These are phyloP conservation scores for Cephus cinctus DNA, from an alignment of 1,140 invertebrate species.

Conservation along the genomic window DNA sequence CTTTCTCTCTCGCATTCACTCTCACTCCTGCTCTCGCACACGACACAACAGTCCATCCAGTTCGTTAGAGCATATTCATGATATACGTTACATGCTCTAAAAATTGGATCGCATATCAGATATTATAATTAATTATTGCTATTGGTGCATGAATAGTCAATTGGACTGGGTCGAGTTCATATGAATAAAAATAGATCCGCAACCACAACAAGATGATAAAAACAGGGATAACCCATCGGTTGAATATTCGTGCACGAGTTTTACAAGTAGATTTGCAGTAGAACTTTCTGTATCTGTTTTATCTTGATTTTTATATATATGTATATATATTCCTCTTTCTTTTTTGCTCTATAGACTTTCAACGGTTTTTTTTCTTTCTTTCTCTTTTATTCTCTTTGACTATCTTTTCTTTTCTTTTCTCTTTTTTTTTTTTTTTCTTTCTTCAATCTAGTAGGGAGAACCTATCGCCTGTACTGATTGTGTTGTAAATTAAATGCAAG, in stretches of 20 bases:
- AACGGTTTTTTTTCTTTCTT: constrained; percentile 19
- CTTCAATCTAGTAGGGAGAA: constrained; percentile 9
- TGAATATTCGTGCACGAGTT: constrained; percentile 36
- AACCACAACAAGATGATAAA: too few species aligned
- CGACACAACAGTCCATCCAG: constrained; percentile 41
- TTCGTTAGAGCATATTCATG: constrained; percentile 54
- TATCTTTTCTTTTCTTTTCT: constrained; percentile 14
- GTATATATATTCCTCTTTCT: too few species aligned
- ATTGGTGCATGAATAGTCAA: constrained; percentile 41
- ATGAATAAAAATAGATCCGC: too few species aligned
- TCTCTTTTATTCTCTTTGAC: constrained; percentile 26
- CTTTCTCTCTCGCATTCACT: constrained; percentile 21
- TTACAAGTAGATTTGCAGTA: constrained; percentile 55
- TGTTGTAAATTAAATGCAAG: constrained; percentile 25
- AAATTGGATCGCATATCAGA: constrained; percentile 46
- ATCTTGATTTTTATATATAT: too few species aligned
- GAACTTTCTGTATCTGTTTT: too few species aligned
- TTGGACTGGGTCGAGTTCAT: constrained; percentile 13
- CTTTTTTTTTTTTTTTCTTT: neutral
- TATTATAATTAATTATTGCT: constrained; percentile 50
- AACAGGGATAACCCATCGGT: too few species aligned
- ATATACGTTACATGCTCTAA: constrained; percentile 52
- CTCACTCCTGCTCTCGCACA: constrained; percentile 26
- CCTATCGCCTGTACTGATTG: constrained; percentile 22
- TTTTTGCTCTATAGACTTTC: too few species aligned